Conservation (phyloP, 2,888 invertebrate genomes). For the Latrodectus hesperus region DNA sequence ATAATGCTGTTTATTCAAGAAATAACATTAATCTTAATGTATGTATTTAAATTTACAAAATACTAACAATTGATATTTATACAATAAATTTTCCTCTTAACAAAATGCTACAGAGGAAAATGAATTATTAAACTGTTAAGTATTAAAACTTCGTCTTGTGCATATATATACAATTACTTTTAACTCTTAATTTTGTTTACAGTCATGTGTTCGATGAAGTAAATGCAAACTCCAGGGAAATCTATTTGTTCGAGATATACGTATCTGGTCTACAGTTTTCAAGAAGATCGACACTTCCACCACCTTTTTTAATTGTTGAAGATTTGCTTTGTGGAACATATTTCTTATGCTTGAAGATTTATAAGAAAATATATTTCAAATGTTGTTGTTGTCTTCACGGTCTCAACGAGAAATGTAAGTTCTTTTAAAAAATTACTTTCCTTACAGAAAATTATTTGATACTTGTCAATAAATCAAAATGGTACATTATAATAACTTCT, state of each 20-base stretch:
- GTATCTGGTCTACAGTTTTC: conserved; percentile 75
- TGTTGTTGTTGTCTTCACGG: conserved; percentile 55
- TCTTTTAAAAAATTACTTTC: background rate
- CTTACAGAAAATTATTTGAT: too few species aligned
- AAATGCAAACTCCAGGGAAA: conserved; percentile 75
- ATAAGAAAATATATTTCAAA: conserved; percentile 53
- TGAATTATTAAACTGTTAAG: too few species aligned
- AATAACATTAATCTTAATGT: too few species aligned
- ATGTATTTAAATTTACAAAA: too few species aligned
- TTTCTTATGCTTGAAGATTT: conserved; percentile 53
- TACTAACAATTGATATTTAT: too few species aligned
- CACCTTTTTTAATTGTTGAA: conserved; percentile 75
- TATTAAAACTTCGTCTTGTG: background rate
- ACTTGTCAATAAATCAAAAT: too few species aligned
- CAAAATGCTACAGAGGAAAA: too few species aligned
- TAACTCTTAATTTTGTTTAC: conserved; percentile 67
- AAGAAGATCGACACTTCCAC: conserved; percentile 74
- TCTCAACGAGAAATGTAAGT: conserved; percentile 61
- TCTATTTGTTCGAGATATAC: conserved; percentile 76
- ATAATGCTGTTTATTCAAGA: too few species aligned
- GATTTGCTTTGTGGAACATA: conserved; percentile 54
- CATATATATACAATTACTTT: background rate
- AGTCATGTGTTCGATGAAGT: conserved; percentile 76
- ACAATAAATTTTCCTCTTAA: too few species aligned
- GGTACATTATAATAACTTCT: too few species aligned